Evolutionary conservation across 1,140 invertebrate genomes (phyloP).

Genomic region (Panonychus citri): DNA sequence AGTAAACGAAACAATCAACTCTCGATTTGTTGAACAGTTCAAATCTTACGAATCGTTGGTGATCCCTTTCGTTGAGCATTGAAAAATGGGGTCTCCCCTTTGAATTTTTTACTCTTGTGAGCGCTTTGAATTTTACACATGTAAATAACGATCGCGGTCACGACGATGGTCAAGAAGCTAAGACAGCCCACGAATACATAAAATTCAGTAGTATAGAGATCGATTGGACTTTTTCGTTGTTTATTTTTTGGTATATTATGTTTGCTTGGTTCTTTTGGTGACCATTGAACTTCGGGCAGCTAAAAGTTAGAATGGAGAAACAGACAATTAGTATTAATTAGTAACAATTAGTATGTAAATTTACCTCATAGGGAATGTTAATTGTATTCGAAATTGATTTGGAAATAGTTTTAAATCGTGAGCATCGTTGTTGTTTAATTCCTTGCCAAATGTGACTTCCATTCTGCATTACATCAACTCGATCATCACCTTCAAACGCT

Average conservation of each 20-base stretch:
- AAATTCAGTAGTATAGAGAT: neutral
- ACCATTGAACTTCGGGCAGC: neutral
- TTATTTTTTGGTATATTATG: neutral
- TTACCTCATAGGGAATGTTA: neutral
- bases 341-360: neutral
- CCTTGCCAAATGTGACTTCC: neutral
- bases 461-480: neutral
- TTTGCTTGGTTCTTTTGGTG: neutral
- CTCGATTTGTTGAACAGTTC: neutral
- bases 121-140: slow-evolving; percentile 6
- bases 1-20: neutral
- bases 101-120: slow-evolving; percentile 8
- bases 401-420: neutral
- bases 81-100: slow-evolving; percentile 12
- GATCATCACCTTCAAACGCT: neutral
- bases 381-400: neutral
- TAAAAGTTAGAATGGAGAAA: neutral
- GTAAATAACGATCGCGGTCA: slow-evolving; percentile 8
- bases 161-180: slow-evolving; percentile 10
- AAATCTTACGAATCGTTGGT: neutral
- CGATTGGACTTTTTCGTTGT: neutral
- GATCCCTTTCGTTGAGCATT: slow-evolving; percentile 3
- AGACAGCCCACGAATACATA: neutral
- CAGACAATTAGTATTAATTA: neutral
- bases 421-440: neutral